phyloP scores from a whole-genome alignment of 2,797 vertebrate genomes.

The Rachycentron canadum region DNA sequence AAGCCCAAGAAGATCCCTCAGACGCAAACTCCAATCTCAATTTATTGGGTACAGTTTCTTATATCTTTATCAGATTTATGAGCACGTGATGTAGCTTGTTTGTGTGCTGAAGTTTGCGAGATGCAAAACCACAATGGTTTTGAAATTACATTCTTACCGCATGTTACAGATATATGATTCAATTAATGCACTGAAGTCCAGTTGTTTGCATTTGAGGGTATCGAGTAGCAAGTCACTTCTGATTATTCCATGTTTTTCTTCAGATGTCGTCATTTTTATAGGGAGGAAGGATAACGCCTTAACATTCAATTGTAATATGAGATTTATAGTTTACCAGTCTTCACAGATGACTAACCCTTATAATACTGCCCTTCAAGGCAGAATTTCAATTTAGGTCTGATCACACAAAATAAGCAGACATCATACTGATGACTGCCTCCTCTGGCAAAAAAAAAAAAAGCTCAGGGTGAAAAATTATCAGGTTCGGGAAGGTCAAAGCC shows the following conservation, averaged over 20 bases:
- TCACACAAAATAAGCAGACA: slow-evolving; percentile 71
- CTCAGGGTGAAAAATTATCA: slow-evolving; percentile 79
- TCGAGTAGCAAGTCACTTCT: neutral
- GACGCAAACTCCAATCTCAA: slow-evolving; percentile 35
- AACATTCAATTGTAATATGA: slow-evolving; percentile 46
- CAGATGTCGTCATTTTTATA: slow-evolving; percentile 32
- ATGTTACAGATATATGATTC: slow-evolving; percentile 17
- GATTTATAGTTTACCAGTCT: slow-evolving; percentile 58
- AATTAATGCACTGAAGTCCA: slow-evolving; percentile 18
- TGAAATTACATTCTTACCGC: neutral
- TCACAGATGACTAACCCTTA: slow-evolving; percentile 66
- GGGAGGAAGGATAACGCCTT: slow-evolving; percentile 31
- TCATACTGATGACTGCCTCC: slow-evolving; percentile 61
- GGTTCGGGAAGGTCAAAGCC: slow-evolving; percentile 91
- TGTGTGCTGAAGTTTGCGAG: neutral
- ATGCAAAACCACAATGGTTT: slow-evolving; percentile 14
- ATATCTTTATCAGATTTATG: slow-evolving; percentile 30
- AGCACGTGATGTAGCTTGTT: slow-evolving; percentile 5
- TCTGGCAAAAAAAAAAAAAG: slow-evolving; percentile 25
- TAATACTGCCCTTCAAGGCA: slow-evolving; percentile 69
- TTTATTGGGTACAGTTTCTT: slow-evolving; percentile 29
- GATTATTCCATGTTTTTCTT: neutral
- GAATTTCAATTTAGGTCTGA: slow-evolving; percentile 75
- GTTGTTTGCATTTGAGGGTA: slow-evolving; percentile 22
- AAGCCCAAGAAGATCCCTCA: slow-evolving; percentile 51